Conservation (phyloP, 2,888 invertebrate species). For the Entomobrya proxima region DNA sequence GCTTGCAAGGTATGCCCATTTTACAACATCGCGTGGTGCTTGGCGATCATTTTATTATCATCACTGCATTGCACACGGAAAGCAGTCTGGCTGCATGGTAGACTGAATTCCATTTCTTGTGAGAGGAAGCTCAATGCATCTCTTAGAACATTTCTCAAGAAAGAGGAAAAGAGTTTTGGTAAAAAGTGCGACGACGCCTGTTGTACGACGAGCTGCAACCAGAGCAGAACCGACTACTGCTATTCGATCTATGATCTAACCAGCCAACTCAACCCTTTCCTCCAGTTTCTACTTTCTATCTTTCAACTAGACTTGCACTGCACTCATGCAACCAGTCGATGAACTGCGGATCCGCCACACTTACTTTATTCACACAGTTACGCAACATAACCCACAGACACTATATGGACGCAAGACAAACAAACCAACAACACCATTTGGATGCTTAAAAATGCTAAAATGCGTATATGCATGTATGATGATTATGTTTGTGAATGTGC, state of each 20-base stretch:
- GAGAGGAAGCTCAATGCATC: not conserved
- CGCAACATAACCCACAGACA: conserved; percentile 19
- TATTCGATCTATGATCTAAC: conserved; percentile 74
- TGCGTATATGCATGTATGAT: not conserved
- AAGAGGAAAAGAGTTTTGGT: conserved; percentile 3
- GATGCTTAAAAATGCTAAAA: not conserved
- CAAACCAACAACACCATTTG: conserved; percentile 14
- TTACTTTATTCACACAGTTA: conserved; percentile 45
- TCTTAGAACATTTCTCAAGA: not conserved
- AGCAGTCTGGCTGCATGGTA: not conserved
- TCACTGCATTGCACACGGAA: not conserved
- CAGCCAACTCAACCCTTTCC: conserved; percentile 67
- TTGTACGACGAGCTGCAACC: conserved; percentile 39
- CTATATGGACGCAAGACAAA: not conserved
- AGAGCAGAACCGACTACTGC: conserved; percentile 64
- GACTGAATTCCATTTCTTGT: not conserved
- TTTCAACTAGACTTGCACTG: conserved; percentile 63
- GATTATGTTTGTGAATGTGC: not conserved
- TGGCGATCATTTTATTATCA: not conserved
- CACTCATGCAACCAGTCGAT: conserved; percentile 65
- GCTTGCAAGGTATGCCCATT: not conserved
- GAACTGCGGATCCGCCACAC: conserved; percentile 65
- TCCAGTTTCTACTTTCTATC: conserved; percentile 43
- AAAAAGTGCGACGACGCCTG: conserved; percentile 36
- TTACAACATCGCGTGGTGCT: not conserved